Evolutionary conservation across 2,113 vertebrate genomes (phyloP).

Genomic region (Tringa solitaria): DNA sequence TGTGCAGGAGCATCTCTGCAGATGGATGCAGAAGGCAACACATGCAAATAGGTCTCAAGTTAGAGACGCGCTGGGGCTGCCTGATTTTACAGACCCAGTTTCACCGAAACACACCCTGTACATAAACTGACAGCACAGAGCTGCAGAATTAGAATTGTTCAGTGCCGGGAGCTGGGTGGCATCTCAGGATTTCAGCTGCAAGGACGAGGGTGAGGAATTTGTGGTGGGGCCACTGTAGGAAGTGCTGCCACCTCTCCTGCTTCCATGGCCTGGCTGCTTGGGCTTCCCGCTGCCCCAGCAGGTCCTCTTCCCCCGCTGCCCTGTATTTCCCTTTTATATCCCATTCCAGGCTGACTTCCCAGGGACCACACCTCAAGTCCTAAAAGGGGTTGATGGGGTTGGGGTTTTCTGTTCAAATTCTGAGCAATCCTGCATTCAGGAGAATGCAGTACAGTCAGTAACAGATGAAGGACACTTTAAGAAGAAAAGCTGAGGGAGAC

Average conservation of each 20-base stretch:
- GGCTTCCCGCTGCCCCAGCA: no score
- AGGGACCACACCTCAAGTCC: not conserved
- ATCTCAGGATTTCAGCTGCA: not conserved
- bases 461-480: not conserved
- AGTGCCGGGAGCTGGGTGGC: not conserved
- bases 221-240: accelerated
- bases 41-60: accelerated
- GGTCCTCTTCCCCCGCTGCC: no score
- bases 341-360: not conserved
- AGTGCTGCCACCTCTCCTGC: not conserved
- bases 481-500: not conserved
- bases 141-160: not conserved
- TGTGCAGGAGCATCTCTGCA: not conserved
- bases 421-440: not conserved
- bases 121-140: accelerated
- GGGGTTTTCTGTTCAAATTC: not conserved
- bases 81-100: accelerated
- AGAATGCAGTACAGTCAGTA: not conserved
- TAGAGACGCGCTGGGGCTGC: not conserved
- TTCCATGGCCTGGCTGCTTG: no score
- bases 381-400: not conserved
- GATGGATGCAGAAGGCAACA: accelerated
- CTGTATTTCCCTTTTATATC: not conserved
- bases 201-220: not conserved
- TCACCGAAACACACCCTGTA: accelerated